A percentile compares a stretch with the other conserved stretches of the same genome.
Evolutionary conservation across 2,888 invertebrate species (phyloP).

Genomic region (Vannuccia rotundouncinata): DNA sequence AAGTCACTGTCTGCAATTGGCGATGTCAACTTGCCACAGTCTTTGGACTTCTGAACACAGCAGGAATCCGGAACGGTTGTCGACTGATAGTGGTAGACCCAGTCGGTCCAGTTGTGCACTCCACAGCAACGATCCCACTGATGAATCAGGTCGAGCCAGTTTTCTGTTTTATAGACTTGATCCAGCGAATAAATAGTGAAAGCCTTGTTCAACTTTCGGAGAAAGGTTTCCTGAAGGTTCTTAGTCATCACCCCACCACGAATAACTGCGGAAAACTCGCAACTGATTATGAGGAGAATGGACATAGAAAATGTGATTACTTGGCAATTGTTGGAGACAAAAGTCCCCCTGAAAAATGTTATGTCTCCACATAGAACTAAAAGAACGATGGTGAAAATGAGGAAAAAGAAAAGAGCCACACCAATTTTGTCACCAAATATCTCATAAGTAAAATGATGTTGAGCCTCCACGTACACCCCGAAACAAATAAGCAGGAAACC

Average conservation of each 20-base stretch:
- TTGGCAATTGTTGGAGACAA: background rate
- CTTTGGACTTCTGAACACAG: background rate
- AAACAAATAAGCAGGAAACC: background rate
- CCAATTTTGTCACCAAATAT: background rate
- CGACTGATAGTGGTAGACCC: background rate
- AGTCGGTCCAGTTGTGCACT: background rate
- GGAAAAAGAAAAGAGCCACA: background rate
- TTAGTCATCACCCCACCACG: background rate
- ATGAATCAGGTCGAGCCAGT: background rate
- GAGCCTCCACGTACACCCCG: background rate
- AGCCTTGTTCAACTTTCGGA: background rate
- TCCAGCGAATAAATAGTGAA: background rate
- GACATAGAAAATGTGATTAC: background rate
- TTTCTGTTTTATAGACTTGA: background rate
- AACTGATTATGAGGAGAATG: background rate
- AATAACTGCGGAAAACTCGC: background rate
- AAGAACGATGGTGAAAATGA: background rate
- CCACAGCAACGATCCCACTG: background rate
- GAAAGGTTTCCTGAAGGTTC: background rate
- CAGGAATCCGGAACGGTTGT: background rate
- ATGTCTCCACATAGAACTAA: background rate
- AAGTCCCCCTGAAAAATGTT: background rate
- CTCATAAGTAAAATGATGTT: background rate
- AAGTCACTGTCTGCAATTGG: background rate
- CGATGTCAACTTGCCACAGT: background rate